phyloP scores from a whole-genome alignment of 2,113 vertebrate species.

The Macrotis lagotis region DNA sequence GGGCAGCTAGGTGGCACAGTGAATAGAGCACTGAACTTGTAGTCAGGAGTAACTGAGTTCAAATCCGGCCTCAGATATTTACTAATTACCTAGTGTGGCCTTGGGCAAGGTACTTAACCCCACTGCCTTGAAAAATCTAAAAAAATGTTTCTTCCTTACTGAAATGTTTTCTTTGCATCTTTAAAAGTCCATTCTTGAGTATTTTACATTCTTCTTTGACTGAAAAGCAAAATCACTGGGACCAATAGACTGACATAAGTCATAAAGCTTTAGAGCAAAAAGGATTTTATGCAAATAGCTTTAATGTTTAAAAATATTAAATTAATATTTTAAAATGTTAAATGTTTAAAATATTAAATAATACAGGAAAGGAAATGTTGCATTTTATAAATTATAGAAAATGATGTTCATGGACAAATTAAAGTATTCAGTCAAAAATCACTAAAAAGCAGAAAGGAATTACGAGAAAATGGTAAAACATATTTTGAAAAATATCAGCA shows the following conservation, averaged over 20 bases:
- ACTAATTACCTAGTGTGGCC: too few relatives aligned
- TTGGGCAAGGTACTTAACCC: too few relatives aligned
- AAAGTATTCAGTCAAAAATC: conserved; percentile 63
- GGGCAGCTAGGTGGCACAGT: too few relatives aligned
- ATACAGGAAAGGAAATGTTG: conserved; percentile 58
- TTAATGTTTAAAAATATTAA: conserved; percentile 62
- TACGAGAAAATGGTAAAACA: conserved; percentile 52
- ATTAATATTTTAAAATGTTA: too few relatives aligned
- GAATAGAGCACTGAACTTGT: too few relatives aligned
- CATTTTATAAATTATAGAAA: conserved; percentile 66
- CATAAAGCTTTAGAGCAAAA: conserved; percentile 26
- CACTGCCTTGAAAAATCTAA: too few relatives aligned
- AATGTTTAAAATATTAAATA: conserved; percentile 66
- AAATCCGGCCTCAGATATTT: too few relatives aligned
- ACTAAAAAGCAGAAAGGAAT: conserved; percentile 47
- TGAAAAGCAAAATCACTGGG: not conserved
- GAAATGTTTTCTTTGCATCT: not conserved
- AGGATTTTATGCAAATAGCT: conserved; percentile 34
- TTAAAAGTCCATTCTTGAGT: not conserved
- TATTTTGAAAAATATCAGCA: conserved; percentile 32
- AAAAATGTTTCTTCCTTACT: not conserved
- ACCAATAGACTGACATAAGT: not conserved
- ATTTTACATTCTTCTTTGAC: not conserved
- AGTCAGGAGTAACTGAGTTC: too few relatives aligned
- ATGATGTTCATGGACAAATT: conserved; percentile 58